Base-by-base conservation (phyloP, 2,797 vertebrate genomes). In the Pipistrellus nathusii region DNA sequence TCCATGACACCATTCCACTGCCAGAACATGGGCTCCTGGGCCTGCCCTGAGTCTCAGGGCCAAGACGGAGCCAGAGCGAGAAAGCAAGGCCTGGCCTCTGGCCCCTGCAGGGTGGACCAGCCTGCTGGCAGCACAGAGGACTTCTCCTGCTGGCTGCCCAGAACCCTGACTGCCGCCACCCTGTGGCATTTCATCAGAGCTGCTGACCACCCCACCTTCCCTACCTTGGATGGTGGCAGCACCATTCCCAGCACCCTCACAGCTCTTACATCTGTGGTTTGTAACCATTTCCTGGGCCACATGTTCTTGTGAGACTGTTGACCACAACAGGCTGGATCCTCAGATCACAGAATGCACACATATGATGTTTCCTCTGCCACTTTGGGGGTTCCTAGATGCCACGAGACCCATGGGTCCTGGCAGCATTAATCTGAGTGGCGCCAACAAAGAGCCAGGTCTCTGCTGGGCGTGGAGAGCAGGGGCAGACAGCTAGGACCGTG, bases 31-130 rank as follows among this genome's bases (percentile, higher is more conserved):
- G 53, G n/a, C n/a, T 59, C 35, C 25, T 27, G 59, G n/a, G 18
- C 55, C 76, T 30, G n/a, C 8, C 27, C 59, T 82, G 53, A 27
- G 4, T 62, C 57, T 32, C 32, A 41, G 71, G 12, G 30, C 68
- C 66, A 46, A 78, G 27, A 20, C 66, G 41, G 15, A 81, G 18
- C 57, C 20, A 59, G 4, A 12, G 25, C 0, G 1, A 77, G 66
- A 64, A 73, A 46, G 27, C 59, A 44, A 69, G 17, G 25, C 41
- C 30, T n/a, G 48, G 44, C 69, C 64, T 82, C 82, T 5, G 41
- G 11, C 23, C 51, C 44, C 62, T 48, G 66, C 55, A 53, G 23
- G 0, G 5, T 14, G 18, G 1, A 0, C 1, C 27, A 18, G n/a
- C 8, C 23, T 72, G 83, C 10, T 1, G 23, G 53, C 41, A n/a